Conservation (phyloP, 2,888 invertebrate species). For the Phrixothrix hirtus region DNA sequence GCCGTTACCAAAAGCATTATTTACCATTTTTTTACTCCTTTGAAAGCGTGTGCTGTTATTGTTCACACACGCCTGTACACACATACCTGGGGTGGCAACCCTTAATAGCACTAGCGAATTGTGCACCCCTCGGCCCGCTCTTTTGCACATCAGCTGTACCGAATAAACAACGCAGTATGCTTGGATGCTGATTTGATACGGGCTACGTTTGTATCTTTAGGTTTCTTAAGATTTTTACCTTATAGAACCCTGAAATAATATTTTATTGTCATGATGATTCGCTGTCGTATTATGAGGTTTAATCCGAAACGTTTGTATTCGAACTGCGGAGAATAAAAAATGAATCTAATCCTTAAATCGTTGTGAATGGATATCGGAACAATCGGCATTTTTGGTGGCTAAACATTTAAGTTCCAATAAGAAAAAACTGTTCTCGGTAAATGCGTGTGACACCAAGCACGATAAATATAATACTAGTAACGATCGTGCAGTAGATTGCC, state of each 20-base stretch:
- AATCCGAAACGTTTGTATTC: slow-evolving; percentile 47
- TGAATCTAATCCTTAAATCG: not conserved
- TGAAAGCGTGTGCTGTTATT: slow-evolving; percentile 50
- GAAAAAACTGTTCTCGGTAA: slow-evolving; percentile 3
- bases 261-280: slow-evolving; percentile 48
- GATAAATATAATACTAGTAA: slow-evolving; percentile 13
- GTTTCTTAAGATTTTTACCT: slow-evolving; percentile 35
- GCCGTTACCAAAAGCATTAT: slow-evolving; percentile 47
- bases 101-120: slow-evolving; percentile 39
- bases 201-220: slow-evolving; percentile 33
- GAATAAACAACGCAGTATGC: slow-evolving; percentile 43
- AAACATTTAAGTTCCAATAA: not conserved
- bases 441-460: slow-evolving; percentile 10
- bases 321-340: slow-evolving; percentile 26
- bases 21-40: slow-evolving; percentile 50
- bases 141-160: slow-evolving; percentile 53
- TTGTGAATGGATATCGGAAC: not conserved
- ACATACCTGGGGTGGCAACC: slow-evolving; percentile 37
- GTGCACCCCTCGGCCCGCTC: slow-evolving; percentile 36
- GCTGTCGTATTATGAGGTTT: slow-evolving; percentile 42
- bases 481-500: slow-evolving; percentile 22
- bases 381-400: not conserved
- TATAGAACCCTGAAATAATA: slow-evolving; percentile 48
- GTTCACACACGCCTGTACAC: slow-evolving; percentile 38
- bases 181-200: slow-evolving; percentile 35